Evolutionary conservation across 2,113 vertebrate species (phyloP).

Genomic region (Romanogobio albipinnatus): DNA sequence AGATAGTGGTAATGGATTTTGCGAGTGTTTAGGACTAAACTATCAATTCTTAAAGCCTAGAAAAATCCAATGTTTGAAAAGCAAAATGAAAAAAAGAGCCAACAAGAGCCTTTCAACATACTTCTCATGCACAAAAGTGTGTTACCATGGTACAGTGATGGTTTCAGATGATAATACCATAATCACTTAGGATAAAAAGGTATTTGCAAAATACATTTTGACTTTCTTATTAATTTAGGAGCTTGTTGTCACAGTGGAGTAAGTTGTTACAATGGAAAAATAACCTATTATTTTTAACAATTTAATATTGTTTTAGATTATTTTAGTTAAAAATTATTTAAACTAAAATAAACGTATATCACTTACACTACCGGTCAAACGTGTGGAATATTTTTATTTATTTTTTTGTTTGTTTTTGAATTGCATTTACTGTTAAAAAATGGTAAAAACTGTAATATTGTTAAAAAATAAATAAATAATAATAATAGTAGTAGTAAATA

Average conservation of each 20-base stretch:
- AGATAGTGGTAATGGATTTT: constrained; percentile 26
- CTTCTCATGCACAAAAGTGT: neutral
- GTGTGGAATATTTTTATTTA: too few relatives aligned
- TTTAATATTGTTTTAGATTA: too few relatives aligned
- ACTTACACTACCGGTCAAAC: neutral
- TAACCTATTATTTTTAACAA: too few relatives aligned
- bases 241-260: neutral
- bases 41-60: neutral
- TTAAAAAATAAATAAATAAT: too few relatives aligned
- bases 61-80: neutral
- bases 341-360: neutral
- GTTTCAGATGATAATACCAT: neutral
- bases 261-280: too few relatives aligned
- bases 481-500: too few relatives aligned
- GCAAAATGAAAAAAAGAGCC: neutral
- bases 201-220: neutral
- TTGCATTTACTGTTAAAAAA: too few relatives aligned
- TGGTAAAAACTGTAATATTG: too few relatives aligned
- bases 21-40: constrained; percentile 27
- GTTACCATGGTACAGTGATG: neutral
- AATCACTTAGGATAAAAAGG: neutral
- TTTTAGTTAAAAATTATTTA: too few relatives aligned
- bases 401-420: too few relatives aligned
- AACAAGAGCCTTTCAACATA: neutral
- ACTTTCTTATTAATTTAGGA: neutral